Evolutionary conservation across 2,797 vertebrate species (phyloP).

Genomic region (Micromesistius poutassou): DNA sequence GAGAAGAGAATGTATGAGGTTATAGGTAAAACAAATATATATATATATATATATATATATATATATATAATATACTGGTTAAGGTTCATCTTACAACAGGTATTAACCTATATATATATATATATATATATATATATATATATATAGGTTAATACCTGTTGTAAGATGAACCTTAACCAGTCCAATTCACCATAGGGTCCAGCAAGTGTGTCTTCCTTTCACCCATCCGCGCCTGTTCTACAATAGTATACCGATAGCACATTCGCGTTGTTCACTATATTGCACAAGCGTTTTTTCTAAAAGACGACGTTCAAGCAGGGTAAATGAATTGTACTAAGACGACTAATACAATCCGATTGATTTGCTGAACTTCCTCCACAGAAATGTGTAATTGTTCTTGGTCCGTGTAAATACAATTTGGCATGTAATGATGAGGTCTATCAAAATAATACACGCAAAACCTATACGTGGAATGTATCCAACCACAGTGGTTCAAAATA

Average conservation of each 20-base stretch:
- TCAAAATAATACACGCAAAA: neutral
- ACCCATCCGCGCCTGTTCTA: neutral
- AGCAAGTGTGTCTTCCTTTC: neutral
- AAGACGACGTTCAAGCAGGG: neutral
- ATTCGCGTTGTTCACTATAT: neutral
- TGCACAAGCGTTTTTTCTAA: neutral
- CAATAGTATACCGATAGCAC: neutral
- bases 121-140: too few species aligned
- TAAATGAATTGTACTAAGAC: neutral
- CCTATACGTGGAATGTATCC: neutral
- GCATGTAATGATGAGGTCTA: neutral
- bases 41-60: too few species aligned
- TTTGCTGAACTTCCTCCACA: conserved; percentile 3
- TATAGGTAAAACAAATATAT: neutral
- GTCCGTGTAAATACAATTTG: neutral
- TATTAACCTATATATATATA: too few species aligned
- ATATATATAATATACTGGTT: too few species aligned
- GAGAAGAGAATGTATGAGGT: conserved; percentile 16
- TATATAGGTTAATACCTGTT: neutral
- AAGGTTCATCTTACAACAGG: too few species aligned
- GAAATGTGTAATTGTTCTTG: neutral
- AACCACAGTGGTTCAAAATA: neutral
- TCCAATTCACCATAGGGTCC: neutral
- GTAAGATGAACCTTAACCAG: neutral
- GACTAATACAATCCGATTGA: neutral